Evolutionary conservation across 2,888 invertebrate genomes (phyloP), one percentile per base, ranked within the genome.

Genomic region (Uloborus plumipes): DNA sequence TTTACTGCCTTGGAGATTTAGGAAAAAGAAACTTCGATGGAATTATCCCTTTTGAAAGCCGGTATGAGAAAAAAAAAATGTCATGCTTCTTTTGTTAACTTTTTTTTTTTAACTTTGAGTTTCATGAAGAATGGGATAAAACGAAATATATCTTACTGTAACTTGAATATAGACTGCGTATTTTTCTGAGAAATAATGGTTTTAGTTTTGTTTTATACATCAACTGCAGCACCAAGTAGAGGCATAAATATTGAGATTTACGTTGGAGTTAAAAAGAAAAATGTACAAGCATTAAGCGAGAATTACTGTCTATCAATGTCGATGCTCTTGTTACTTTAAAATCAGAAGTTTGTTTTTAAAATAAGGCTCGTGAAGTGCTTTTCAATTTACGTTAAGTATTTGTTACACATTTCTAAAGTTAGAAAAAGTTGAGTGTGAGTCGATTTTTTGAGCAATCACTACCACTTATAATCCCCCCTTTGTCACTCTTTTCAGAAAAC

Each of bases 141-240:
- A 67, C 66, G 47, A 75, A 67, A 67, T 75, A 62, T 31, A 75
- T 67, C 66, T 47, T 55, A 18, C 66, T 67, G 53, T 59, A 67
- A 75, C 75, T 67, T 59, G 75, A 75, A 75, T 75, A 75, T 75
- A 75, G 66, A 75, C 75, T 67, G 67, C 67, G 66, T 58, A 67
- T 75, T 75, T 75, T 65, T 16, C 50, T 59, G 66, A 59, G 59
- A 58, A 75, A 67, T 59, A 67, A 47, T 47, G 75, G 66, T 59
- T 75, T 66, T 59, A 59, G 20, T 59, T n/a, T 58, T 72, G 62
- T 64, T 72, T 72, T 72, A 72, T 72, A 49, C 53, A 51, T 51
- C 7, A 20, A 62, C 51, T 72, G 26, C 53, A 55, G n/a, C 55
- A 55, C n/a, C 0, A 55, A 55, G n/a, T n/a, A 6, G n/a, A 55